Evolutionary conservation across 2,113 vertebrate genomes (phyloP), one percentile per base, ranked within the genome.

Genomic region (Phyllostomus discolor): DNA sequence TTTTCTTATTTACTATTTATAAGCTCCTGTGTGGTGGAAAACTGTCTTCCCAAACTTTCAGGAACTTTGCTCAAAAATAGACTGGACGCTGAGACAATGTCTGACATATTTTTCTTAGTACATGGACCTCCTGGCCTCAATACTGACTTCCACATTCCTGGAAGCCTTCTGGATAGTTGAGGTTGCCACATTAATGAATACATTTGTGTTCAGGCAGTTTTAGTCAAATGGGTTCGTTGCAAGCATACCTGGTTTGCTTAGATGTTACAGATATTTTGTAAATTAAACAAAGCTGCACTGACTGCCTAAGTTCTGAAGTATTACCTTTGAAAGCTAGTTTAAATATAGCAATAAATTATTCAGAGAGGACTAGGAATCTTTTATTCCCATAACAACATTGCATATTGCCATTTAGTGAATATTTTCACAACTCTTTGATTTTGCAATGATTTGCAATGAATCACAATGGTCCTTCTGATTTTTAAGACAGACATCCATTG

Each of bases 311-410:
- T 91, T 78, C 52, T 97, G 85, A 97, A 83, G 84, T 88, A 96
- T 64, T 98, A 38, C 76, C 46, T 46, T 57, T 88, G 83, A 97
- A 97, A 98, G 8, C 2, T 52, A 95, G 15, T 67, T 96, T 97
- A 96, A 97, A 95, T 24, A 94, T 70, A 96, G 26, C 31, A 96
- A 96, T 96, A 97, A 93, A 94, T 95, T 95, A 97, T 88, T 41
- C 22, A 69, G n/a, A 43, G 80, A 76, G 46, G 48, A 94, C 26
- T 11, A 43, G 22, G 82, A 90, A 79, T 54, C 31, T 93, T 93
- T 83, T 75, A 66, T 93, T 94, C n/a, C 3, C 41, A 4, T 87
- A 83, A n/a, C 52, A 75, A 80, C 1, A 35, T 38, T 95, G 24
- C 35, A 69, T 1, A 64, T 10, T 59, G 48, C 0, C 35, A 84